A percentile compares a stretch with the other conserved stretches of the same genome.
Conservation (phyloP, 2,888 invertebrate species). For the Liodrosophila aerea region DNA sequence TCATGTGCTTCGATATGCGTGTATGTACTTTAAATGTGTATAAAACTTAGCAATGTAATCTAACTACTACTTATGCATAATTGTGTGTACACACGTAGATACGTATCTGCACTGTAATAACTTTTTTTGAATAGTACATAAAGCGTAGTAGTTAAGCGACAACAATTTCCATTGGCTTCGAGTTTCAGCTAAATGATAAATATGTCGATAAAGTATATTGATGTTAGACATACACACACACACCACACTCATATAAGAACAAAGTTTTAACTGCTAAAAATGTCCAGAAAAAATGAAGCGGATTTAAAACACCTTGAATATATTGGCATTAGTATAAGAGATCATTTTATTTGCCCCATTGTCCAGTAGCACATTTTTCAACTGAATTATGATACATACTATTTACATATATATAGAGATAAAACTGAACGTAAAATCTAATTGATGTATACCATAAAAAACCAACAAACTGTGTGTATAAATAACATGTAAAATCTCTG, state of each 20-base stretch:
- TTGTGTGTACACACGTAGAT: slow-evolving; percentile 26
- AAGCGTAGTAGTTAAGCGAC: slow-evolving; percentile 41
- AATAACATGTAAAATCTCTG: slow-evolving; percentile 28
- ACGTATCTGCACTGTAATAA: slow-evolving; percentile 42
- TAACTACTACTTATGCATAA: slow-evolving; percentile 43
- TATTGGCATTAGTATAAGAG: slow-evolving; percentile 37
- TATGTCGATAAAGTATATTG: not conserved
- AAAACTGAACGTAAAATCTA: slow-evolving; percentile 47
- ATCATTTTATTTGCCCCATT: slow-evolving; percentile 38
- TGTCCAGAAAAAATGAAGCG: slow-evolving; percentile 16
- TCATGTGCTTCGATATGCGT: slow-evolving; percentile 74
- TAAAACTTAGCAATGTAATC: slow-evolving; percentile 71
- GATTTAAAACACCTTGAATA: too few species aligned
- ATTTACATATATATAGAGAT: slow-evolving; percentile 19
- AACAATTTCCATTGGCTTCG: slow-evolving; percentile 25
- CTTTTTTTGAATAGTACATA: slow-evolving; percentile 64
- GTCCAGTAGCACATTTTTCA: slow-evolving; percentile 50
- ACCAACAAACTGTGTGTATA: slow-evolving; percentile 43
- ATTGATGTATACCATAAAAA: slow-evolving; percentile 63
- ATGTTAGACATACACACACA: too few species aligned
- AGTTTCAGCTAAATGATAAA: slow-evolving; percentile 18
- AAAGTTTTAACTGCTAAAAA: slow-evolving; percentile 12
- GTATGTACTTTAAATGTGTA: slow-evolving; percentile 72
- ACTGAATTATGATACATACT: slow-evolving; percentile 26
- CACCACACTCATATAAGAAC: not conserved